phyloP scores from a whole-genome alignment of 2,888 invertebrate genomes.

The Cremastinae sp. region DNA sequence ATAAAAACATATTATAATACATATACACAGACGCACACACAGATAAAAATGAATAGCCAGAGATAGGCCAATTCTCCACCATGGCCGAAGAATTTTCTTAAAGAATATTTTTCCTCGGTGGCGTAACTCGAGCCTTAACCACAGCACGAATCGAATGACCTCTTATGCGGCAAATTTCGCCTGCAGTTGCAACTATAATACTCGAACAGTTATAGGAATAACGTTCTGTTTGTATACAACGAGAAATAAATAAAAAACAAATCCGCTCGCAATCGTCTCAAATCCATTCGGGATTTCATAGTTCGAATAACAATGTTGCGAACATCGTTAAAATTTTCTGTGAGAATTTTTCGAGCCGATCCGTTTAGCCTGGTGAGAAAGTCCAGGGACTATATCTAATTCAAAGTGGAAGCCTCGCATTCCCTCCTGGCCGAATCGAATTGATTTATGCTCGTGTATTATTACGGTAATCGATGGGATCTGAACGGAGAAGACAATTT shows the following conservation, averaged over 20 bases:
- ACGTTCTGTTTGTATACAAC: conserved; percentile 22
- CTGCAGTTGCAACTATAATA: conserved; percentile 21
- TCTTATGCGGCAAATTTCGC: conserved; percentile 54
- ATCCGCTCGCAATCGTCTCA: conserved; percentile 50
- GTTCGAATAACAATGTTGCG: conserved; percentile 26
- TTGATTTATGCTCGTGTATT: too few relatives aligned
- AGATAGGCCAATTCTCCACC: conserved; percentile 39
- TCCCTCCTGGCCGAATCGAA: too few relatives aligned
- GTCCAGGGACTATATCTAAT: too few relatives aligned
- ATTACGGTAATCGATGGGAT: not conserved
- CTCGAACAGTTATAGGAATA: conserved; percentile 39
- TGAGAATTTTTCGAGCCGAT: conserved; percentile 32
- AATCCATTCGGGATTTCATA: conserved; percentile 31
- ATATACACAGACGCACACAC: not conserved
- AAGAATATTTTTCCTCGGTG: conserved; percentile 52
- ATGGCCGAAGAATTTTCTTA: conserved; percentile 47
- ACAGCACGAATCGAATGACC: conserved; percentile 61
- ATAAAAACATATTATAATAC: conserved; percentile 9
- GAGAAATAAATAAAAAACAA: conserved; percentile 46
- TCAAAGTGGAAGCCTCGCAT: too few relatives aligned
- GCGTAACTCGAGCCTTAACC: conserved; percentile 59
- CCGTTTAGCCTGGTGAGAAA: conserved; percentile 31
- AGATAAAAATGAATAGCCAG: conserved; percentile 8
- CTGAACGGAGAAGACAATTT: not conserved
- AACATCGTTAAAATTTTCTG: conserved; percentile 28